phyloP scores from a whole-genome alignment of 2,888 invertebrate genomes.

The Sturmia bella region DNA sequence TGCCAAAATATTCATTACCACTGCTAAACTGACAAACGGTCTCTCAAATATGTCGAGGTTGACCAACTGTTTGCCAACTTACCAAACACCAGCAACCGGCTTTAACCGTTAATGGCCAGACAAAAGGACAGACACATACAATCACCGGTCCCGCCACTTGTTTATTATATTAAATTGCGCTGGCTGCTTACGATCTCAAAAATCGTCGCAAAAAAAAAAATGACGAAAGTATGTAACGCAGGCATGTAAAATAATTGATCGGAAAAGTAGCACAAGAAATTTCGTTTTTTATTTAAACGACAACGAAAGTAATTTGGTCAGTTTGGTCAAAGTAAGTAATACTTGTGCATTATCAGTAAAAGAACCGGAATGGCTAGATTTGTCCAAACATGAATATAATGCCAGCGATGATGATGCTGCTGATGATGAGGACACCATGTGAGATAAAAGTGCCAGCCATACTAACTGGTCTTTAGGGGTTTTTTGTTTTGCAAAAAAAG shows the following conservation, averaged over 20 bases:
- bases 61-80: slow-evolving; percentile 8
- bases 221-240: slow-evolving; percentile 36
- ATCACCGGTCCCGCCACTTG: slow-evolving; percentile 55
- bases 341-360: slow-evolving; percentile 4
- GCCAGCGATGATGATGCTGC: slow-evolving; percentile 7
- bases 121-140: slow-evolving; percentile 21
- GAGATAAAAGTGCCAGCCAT: slow-evolving; percentile 40
- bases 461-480: slow-evolving; percentile 40
- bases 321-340: slow-evolving; percentile 56
- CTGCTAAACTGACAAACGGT: slow-evolving; percentile 38
- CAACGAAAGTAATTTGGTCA: slow-evolving; percentile 73
- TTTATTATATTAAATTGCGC: slow-evolving; percentile 68
- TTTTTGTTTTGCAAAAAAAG: not conserved
- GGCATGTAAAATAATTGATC: slow-evolving; percentile 16
- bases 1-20: slow-evolving; percentile 46
- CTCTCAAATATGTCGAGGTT: slow-evolving; percentile 14
- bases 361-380: slow-evolving; percentile 3
- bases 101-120: slow-evolving; percentile 31
- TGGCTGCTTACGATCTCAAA: slow-evolving; percentile 20
- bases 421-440: slow-evolving; percentile 41
- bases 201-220: not conserved
- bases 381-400: slow-evolving; percentile 25
- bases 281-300: slow-evolving; percentile 71
- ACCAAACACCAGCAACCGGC: slow-evolving; percentile 16
- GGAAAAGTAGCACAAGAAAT: slow-evolving; percentile 65